A percentile compares a stretch with the other conserved stretches of the same genome.
Conservation (phyloP, 2,888 invertebrate genomes). For the Synergus gifuensis region DNA sequence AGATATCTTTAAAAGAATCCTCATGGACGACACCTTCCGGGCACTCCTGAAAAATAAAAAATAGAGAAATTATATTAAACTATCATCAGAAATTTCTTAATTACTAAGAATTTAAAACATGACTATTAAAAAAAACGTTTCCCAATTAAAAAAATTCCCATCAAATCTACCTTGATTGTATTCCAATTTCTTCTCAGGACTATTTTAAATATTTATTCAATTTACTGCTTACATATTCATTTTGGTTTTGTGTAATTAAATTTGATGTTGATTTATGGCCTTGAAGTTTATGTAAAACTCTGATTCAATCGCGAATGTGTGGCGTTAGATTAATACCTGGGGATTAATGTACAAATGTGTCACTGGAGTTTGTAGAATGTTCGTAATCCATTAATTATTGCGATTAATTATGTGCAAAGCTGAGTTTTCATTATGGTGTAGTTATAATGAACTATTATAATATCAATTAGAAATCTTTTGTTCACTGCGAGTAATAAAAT, state of each 20-base stretch:
- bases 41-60: constrained; percentile 89
- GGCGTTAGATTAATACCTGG: not conserved
- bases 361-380: not conserved
- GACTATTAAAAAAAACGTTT: no score
- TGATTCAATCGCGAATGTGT: not conserved
- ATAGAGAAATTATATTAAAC: not conserved
- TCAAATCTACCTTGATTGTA: no score
- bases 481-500: not conserved
- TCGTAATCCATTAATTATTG: not conserved
- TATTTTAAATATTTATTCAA: no score
- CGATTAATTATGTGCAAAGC: not conserved
- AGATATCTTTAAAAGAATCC: constrained; percentile 98
- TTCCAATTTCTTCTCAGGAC: no score
- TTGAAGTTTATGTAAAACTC: not conserved
- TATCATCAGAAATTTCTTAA: no score
- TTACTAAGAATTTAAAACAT: no score
- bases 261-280: not conserved
- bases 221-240: not conserved
- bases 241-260: not conserved
- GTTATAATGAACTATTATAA: not conserved
- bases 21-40: constrained; percentile 98
- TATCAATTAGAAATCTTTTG: not conserved
- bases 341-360: constrained; percentile 1
- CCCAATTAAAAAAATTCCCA: not conserved
- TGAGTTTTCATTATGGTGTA: not conserved